A percentile compares a stretch with the other conserved stretches of the same genome.
These are phyloP conservation scores for Leptinotarsa rubiginosa DNA, from an alignment of 2,888 invertebrate species.

Conservation along the genomic window DNA sequence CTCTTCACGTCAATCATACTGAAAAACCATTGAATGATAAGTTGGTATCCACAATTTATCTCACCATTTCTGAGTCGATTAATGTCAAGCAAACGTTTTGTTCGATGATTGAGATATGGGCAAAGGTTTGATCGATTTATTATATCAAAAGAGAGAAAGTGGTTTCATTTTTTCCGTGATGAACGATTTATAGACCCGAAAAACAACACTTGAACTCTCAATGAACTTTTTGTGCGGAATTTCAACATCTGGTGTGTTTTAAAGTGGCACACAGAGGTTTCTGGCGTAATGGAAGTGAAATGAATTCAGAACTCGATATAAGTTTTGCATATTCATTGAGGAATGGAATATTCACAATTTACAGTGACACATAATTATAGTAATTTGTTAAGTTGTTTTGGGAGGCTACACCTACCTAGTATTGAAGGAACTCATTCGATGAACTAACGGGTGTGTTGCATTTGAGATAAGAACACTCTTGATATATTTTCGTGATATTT, in stretches of 20 bases:
- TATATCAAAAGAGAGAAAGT: neutral
- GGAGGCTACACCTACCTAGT: no score
- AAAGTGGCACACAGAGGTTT: neutral
- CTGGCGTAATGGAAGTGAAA: neutral
- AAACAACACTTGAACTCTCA: constrained; percentile 5
- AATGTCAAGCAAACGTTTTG: constrained; percentile 1
- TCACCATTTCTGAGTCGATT: neutral
- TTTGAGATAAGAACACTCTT: no score
- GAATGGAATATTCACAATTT: neutral
- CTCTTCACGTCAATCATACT: no score
- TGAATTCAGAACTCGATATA: neutral
- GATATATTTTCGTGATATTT: no score
- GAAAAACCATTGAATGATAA: no score
- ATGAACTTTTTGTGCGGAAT: constrained; percentile 14
- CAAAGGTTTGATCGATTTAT: neutral
- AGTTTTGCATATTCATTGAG: neutral
- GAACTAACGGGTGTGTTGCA: no score
- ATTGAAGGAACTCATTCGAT: no score
- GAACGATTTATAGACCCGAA: constrained; percentile 5
- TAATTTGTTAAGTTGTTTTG: no score
- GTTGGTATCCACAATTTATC: neutral
- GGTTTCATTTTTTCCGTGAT: neutral
- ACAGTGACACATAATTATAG: no score
- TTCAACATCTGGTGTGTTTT: constrained; percentile 7
- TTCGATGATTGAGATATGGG: constrained; percentile 8